These are phyloP conservation scores for Malthinus seriepunctatus DNA, from an alignment of 2,888 invertebrate genomes.

Conservation along the genomic window DNA sequence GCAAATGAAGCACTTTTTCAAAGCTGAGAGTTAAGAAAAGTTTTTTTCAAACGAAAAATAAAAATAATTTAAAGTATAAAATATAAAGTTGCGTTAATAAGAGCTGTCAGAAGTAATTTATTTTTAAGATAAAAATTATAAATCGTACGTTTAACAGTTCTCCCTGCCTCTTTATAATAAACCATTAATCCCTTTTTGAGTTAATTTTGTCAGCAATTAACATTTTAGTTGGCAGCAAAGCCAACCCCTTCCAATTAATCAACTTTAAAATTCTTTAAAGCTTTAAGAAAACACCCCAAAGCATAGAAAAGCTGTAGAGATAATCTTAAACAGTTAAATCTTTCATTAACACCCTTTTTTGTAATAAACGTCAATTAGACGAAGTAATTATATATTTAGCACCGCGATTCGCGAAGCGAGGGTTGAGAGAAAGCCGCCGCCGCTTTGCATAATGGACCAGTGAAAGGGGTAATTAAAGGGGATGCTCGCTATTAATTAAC, in stretches of 20 bases:
- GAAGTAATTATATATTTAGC: slow-evolving; percentile 55
- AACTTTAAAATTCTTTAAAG: slow-evolving; percentile 43
- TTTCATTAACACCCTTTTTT: slow-evolving; percentile 53
- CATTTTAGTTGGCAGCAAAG: slow-evolving; percentile 42
- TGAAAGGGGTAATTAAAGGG: slow-evolving; percentile 56
- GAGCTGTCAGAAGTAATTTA: too few species aligned
- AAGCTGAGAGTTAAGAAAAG: too few species aligned
- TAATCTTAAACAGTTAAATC: slow-evolving; percentile 51
- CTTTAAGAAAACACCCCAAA: slow-evolving; percentile 48
- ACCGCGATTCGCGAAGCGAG: slow-evolving; percentile 37
- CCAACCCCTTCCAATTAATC: slow-evolving; percentile 52
- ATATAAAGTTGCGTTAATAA: too few species aligned
- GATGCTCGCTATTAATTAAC: slow-evolving; percentile 55
- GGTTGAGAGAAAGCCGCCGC: slow-evolving; percentile 36
- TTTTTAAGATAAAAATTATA: too few species aligned
- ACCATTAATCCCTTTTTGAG: slow-evolving; percentile 2
- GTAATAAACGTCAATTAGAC: slow-evolving; percentile 55
- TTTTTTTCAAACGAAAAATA: too few species aligned
- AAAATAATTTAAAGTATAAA: too few species aligned
- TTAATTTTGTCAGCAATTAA: slow-evolving; percentile 39
- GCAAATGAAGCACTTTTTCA: too few species aligned
- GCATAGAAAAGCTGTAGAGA: slow-evolving; percentile 37
- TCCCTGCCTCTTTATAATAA: not conserved
- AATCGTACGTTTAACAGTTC: too few species aligned
- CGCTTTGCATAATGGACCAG: slow-evolving; percentile 55